Evolutionary conservation across 2,113 vertebrate genomes (phyloP), one percentile per base, ranked within the genome.

Genomic region (Pterocles orientalis): DNA sequence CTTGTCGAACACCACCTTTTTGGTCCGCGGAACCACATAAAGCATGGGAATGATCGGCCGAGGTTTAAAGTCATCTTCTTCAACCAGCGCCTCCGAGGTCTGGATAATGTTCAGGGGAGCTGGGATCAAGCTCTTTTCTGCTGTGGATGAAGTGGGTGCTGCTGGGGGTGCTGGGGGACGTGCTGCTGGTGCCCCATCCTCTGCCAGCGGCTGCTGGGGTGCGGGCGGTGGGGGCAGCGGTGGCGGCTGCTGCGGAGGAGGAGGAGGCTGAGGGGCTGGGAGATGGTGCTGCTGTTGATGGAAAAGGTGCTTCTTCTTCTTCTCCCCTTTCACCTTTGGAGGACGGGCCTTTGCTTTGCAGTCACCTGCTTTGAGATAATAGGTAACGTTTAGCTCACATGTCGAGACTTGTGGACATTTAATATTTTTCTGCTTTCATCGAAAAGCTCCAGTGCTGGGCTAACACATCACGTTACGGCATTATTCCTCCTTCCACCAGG

Each of bases 21-120:
- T 97, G n/a, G 96, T 86, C 73, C 95, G 96, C 1, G 98, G 98
- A 62, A 98, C 94, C 92, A 98, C 98, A 0, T 98, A 99, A 2
- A 98, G 94, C 97, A 98, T 98, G 66, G 98, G 98, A 87, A 98
- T 98, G 95, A 98, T 98, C 21, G 98, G 97, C 23, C 98, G 93
- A 0, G 96, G 96, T 25, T 95, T 98, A 9, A 94, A 97, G 68
- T 97, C 98, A 0, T 90, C 94, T 11, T 98, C 98, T 31, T 95
- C 96, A 0, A 33, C 45, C 0, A 96, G 86, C 2, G 47, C n/a
- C 86, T 96, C 97, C 0, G 88, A 86, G 29, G 96, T 96, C 72
- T 80, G 95, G 60, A 98, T 10, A 2, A 98, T 26, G 9, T 97
- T 98, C 60, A 98, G 96, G 3, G 97, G 96, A 1, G 90, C 84